Percentiles rank a stretch among this genome's conserved stretches.
Evolutionary conservation across 2,113 vertebrate species (phyloP).

Genomic region (Erythrocercus mccallii): DNA sequence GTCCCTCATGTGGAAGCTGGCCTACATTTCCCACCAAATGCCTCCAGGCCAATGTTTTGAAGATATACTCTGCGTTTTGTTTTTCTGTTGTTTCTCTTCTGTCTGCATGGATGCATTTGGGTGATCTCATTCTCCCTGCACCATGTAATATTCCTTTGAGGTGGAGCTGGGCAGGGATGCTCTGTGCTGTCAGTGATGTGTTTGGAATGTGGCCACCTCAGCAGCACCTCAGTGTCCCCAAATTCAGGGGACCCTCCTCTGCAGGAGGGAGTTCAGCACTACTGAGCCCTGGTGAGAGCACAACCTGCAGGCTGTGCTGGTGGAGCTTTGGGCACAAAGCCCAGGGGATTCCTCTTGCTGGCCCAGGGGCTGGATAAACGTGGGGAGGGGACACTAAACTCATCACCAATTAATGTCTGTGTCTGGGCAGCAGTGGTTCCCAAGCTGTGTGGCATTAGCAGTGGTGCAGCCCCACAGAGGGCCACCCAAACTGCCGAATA

Average conservation of each 20-base stretch:
- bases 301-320: rapidly evolving
- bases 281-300: background rate
- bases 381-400: background rate
- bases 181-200: rapidly evolving
- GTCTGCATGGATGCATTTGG: background rate
- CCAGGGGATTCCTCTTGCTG: background rate
- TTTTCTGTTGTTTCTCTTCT: background rate
- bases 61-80: background rate
- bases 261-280: background rate
- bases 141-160: background rate
- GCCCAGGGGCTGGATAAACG: background rate
- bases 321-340: background rate
- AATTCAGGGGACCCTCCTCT: rapidly evolving
- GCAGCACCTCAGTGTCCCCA: background rate
- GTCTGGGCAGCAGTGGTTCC: background rate
- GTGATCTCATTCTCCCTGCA: background rate
- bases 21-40: background rate
- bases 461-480: background rate
- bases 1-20: background rate
- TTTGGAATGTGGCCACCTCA: background rate
- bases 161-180: background rate
- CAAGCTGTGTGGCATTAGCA: background rate
- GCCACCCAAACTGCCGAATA: background rate
- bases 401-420: background rate
- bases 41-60: conserved; percentile 9